A percentile compares a stretch with the other conserved stretches of the same genome.
Evolutionary conservation across 2,888 invertebrate genomes (phyloP).

Genomic region (Drosophila peninsularis): DNA sequence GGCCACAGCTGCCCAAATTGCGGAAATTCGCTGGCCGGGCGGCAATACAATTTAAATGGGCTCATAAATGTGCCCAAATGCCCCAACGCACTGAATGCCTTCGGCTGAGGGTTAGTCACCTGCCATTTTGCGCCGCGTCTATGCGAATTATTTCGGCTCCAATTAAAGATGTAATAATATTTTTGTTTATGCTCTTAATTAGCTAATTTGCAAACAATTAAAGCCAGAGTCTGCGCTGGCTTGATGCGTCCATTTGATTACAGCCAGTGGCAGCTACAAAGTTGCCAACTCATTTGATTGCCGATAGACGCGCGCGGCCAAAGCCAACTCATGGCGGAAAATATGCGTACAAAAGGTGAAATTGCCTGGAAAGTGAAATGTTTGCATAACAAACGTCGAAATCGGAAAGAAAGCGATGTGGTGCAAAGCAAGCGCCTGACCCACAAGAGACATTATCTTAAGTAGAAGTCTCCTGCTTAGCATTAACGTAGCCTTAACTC

Average conservation of each 20-base stretch:
- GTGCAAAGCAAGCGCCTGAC: neutral
- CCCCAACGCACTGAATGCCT: neutral
- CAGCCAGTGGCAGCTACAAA: slow-evolving; percentile 36
- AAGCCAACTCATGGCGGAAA: slow-evolving; percentile 43
- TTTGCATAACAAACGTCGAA: slow-evolving; percentile 8
- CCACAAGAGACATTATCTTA: neutral
- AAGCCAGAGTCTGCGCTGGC: slow-evolving; percentile 35
- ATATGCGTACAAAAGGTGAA: slow-evolving; percentile 16
- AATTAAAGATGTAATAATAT: slow-evolving; percentile 57
- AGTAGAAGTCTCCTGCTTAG: neutral
- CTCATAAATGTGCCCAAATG: slow-evolving; percentile 46
- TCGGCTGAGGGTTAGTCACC: slow-evolving; percentile 43
- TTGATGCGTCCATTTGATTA: slow-evolving; percentile 27
- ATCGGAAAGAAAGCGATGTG: slow-evolving; percentile 11
- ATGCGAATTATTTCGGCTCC: slow-evolving; percentile 36
- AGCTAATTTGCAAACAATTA: slow-evolving; percentile 79
- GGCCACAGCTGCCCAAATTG: slow-evolving; percentile 50
- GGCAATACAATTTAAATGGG: slow-evolving; percentile 55
- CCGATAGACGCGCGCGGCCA: slow-evolving; percentile 40
- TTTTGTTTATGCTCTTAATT: slow-evolving; percentile 63
- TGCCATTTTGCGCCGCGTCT: slow-evolving; percentile 8
- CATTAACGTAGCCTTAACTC: neutral
- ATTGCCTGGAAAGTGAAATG: slow-evolving; percentile 37
- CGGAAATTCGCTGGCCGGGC: slow-evolving; percentile 63
- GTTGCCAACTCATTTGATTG: slow-evolving; percentile 68